Evolutionary conservation across 2,113 vertebrate species (phyloP).

Genomic region (Anarrhichthys ocellatus): DNA sequence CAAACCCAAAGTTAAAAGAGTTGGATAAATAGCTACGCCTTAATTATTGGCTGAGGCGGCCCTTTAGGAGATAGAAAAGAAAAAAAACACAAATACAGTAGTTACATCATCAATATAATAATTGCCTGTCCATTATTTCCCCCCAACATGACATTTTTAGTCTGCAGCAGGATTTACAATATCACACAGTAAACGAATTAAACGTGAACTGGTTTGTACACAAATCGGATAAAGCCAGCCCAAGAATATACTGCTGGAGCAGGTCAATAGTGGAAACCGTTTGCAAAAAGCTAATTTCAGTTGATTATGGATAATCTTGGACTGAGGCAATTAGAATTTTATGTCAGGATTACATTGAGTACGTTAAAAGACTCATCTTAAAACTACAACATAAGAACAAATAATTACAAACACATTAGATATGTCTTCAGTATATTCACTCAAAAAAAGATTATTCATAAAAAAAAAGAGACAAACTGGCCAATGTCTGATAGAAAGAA

Average conservation of each 20-base stretch:
- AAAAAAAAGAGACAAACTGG: neutral
- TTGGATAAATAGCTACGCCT: conserved; percentile 57
- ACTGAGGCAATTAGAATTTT: conserved; percentile 47
- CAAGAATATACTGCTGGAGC: conserved; percentile 49
- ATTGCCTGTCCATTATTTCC: conserved; percentile 73
- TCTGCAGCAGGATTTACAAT: conserved; percentile 78
- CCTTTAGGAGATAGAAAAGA: conserved; percentile 32
- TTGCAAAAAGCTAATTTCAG: conserved; percentile 58
- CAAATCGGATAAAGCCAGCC: conserved; percentile 68
- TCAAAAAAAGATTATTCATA: neutral
- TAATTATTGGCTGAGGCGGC: conserved; percentile 65
- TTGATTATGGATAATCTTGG: conserved; percentile 56
- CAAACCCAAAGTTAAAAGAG: conserved; percentile 36
- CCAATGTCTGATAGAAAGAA: neutral
- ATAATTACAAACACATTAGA: neutral
- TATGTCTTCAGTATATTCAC: neutral
- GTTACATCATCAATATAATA: conserved; percentile 74
- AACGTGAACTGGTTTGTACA: conserved; percentile 63
- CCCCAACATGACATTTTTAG: conserved; percentile 65
- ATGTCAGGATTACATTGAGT: neutral
- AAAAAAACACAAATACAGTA: conserved; percentile 53
- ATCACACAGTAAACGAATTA: conserved; percentile 76
- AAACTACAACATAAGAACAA: neutral
- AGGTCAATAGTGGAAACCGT: conserved; percentile 49
- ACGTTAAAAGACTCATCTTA: neutral